Evolutionary conservation across 2,888 invertebrate genomes (phyloP).

Genomic region (Eupithecia subfuscata): DNA sequence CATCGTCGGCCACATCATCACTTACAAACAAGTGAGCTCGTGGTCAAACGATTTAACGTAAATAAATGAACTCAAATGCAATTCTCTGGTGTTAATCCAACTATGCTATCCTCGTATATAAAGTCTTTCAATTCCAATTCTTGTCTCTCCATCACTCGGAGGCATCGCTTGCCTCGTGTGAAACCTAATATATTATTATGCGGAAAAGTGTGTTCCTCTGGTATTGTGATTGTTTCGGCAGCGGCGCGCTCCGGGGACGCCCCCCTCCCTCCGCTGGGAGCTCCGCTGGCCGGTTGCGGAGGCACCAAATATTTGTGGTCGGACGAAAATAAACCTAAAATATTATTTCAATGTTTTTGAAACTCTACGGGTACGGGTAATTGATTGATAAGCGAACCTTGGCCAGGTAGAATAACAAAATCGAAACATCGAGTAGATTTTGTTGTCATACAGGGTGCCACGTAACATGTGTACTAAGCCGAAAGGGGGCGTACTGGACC

Average conservation of each 20-base stretch:
- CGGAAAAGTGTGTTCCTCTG: not conserved
- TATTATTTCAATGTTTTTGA: not conserved
- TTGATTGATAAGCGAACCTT: not conserved
- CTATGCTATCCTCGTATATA: not conserved
- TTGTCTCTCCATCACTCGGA: not conserved
- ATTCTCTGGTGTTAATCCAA: not conserved
- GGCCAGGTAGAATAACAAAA: not conserved
- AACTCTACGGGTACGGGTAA: not conserved
- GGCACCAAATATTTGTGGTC: not conserved
- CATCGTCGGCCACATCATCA: too few species aligned
- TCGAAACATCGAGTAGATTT: not conserved
- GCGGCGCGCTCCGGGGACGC: not conserved
- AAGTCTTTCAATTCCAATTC: not conserved
- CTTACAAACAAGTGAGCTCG: too few species aligned
- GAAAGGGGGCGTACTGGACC: too few species aligned
- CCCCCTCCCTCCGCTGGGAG: not conserved
- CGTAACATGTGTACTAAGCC: too few species aligned
- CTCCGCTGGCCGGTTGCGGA: not conserved
- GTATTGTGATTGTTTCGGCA: not conserved
- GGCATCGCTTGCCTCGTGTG: not conserved
- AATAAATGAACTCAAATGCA: not conserved
- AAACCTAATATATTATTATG: not conserved
- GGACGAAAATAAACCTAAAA: not conserved
- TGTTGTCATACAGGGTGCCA: too few species aligned
- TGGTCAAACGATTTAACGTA: too few species aligned